Conservation (phyloP, 2,797 vertebrate genomes). For the Parambassis ranga region DNA sequence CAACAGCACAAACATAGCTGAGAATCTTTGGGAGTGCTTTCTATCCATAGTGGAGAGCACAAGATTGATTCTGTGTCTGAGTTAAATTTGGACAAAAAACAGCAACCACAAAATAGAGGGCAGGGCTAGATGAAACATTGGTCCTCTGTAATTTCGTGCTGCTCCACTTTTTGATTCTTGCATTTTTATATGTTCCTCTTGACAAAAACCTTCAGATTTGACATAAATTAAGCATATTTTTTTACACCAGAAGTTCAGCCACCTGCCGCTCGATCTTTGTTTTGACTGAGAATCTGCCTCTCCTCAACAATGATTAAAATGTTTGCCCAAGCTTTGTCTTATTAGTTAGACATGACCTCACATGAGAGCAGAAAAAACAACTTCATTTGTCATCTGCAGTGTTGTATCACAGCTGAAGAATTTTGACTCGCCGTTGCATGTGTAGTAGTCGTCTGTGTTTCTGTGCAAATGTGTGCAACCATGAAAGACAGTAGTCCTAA, state of each 20-base stretch:
- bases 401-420: conserved; percentile 43
- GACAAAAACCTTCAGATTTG: background rate
- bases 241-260: background rate
- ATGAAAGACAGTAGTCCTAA: conserved; percentile 64
- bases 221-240: background rate
- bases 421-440: conserved; percentile 51
- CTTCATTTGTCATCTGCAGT: background rate
- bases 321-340: conserved; percentile 11
- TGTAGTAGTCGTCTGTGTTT: conserved; percentile 43
- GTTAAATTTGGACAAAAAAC: conserved; percentile 1
- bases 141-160: background rate
- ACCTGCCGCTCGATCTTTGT: background rate
- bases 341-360: conserved; percentile 3
- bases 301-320: too few relatives aligned
- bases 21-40: too few relatives aligned
- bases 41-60: conserved; percentile 31
- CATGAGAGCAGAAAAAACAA: conserved; percentile 18
- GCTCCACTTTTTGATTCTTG: background rate
- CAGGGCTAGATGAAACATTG: conserved; percentile 9
- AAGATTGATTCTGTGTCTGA: background rate
- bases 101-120: conserved; percentile 24
- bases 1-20: background rate
- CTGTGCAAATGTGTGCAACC: conserved; percentile 18
- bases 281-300: background rate
- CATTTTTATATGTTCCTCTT: background rate